A percentile compares a stretch with the other conserved stretches of the same genome.
phyloP scores from a whole-genome alignment of 2,888 invertebrate genomes.

The Caenorhabditis sp. region DNA sequence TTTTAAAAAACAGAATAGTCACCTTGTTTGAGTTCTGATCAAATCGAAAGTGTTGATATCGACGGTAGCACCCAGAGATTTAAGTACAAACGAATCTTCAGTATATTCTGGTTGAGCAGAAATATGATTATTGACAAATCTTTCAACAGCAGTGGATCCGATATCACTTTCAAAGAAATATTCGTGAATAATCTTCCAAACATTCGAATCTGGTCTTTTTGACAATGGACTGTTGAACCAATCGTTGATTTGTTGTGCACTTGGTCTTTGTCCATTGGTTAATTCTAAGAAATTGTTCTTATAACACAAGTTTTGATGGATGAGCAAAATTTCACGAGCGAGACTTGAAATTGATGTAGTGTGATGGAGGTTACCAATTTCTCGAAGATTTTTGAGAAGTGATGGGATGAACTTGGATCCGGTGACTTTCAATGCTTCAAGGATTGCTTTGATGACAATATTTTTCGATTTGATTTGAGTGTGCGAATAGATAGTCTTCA shows the following conservation, averaged over 20 bases:
- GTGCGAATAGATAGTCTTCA: conserved; percentile 68
- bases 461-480: conserved; percentile 61
- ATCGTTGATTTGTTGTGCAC: conserved; percentile 15
- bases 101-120: conserved; percentile 48
- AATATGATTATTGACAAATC: conserved; percentile 37
- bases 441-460: conserved; percentile 48
- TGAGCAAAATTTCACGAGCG: conserved; percentile 46
- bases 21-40: conserved; percentile 13
- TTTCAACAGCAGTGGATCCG: conserved; percentile 26
- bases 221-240: conserved; percentile 20
- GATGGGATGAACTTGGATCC: conserved; percentile 40
- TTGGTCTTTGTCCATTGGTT: conserved; percentile 14
- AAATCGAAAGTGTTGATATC: conserved; percentile 26
- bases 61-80: conserved; percentile 17
- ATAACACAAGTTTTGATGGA: conserved; percentile 35
- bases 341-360: conserved; percentile 48
- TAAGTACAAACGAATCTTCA: conserved; percentile 40
- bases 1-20: background rate
- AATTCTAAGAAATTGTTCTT: conserved; percentile 33
- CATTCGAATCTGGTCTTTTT: conserved; percentile 26
- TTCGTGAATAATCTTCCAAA: conserved; percentile 61
- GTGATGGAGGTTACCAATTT: conserved; percentile 59
- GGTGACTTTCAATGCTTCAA: conserved; percentile 36
- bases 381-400: conserved; percentile 49
- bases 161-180: conserved; percentile 63